A percentile compares a stretch with the other conserved stretches of the same genome.
phyloP scores from a whole-genome alignment of 2,113 vertebrate genomes.

The Rafetus swinhoei region DNA sequence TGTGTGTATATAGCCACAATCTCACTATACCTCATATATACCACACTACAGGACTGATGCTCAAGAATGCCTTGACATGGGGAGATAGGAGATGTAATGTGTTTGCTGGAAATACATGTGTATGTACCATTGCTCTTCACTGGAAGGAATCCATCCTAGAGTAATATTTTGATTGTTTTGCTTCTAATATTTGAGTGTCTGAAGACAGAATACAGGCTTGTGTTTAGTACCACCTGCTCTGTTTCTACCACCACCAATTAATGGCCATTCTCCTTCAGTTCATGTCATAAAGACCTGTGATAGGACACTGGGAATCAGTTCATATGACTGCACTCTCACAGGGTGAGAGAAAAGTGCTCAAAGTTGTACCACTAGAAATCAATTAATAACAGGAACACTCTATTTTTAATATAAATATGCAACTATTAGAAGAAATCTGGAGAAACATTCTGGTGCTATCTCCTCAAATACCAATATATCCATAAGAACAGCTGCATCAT shows the following conservation, averaged over 20 bases:
- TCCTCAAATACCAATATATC: slow-evolving; percentile 1
- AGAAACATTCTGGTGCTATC: neutral
- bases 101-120: neutral
- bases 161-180: neutral
- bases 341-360: neutral
- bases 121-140: neutral
- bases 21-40: neutral
- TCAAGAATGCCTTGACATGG: neutral
- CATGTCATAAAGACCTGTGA: neutral
- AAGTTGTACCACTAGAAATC: neutral
- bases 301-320: neutral
- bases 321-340: neutral
- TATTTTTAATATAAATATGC: neutral
- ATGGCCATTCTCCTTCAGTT: slow-evolving; percentile 8
- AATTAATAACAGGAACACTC: neutral
- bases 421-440: neutral
- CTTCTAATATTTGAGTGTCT: neutral
- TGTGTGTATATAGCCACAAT: neutral
- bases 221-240: neutral
- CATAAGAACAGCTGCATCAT: slow-evolving; percentile 1
- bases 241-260: neutral
- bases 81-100: neutral
- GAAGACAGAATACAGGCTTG: neutral
- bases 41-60: neutral
- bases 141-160: neutral